Evolutionary conservation across 1,140 invertebrate genomes (phyloP), one percentile per base, ranked within the genome.

Genomic region (Camponotus floridanus): DNA sequence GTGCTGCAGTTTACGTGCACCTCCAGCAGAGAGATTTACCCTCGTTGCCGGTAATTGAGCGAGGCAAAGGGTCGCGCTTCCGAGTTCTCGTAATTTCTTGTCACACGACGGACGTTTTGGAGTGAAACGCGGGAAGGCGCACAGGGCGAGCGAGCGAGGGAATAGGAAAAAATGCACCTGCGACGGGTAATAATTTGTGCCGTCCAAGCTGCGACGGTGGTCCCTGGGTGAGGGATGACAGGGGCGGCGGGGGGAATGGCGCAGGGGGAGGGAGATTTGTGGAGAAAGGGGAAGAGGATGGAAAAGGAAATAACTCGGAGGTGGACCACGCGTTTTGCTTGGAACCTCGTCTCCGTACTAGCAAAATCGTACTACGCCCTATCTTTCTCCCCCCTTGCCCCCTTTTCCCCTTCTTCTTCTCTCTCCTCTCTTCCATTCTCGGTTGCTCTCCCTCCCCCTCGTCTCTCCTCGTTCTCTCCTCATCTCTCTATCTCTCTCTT

Each of bases 171-270:
- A 94, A 93, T 92, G 92, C 94, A 94, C 93, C 93, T 94, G 94
- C 90, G 93, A 91, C 93, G 87, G 92, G 92, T 92, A 93, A 94
- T 94, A 94, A 94, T 94, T 94, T 91, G 91, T 91, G 93, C 91
- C 90, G 92, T 93, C 92, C 91, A 91, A 91, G 93, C 86, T 86
- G 83, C 86, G 68, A 70, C 90, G 90, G 88, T 76, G 90, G 62
- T 2, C 55, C 5, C 11, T 26, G 39, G 61, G 59, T 21, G n/a
- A 55, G 42, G 51, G 65, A 79, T 64, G 76, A 39, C 64, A 68
- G 62, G 68, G 73, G 51, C 13, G n/a, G n/a, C 1, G 26, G 33
- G 39, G 67, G 26, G 26, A 26, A 26, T 39, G 45, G 48, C 4
- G n/a, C 33, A 3, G 59, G 70, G 31, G 18, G 21, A 26, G 39